phyloP scores from a whole-genome alignment of 2,113 vertebrate species.

The Erinaceus europaeus region DNA sequence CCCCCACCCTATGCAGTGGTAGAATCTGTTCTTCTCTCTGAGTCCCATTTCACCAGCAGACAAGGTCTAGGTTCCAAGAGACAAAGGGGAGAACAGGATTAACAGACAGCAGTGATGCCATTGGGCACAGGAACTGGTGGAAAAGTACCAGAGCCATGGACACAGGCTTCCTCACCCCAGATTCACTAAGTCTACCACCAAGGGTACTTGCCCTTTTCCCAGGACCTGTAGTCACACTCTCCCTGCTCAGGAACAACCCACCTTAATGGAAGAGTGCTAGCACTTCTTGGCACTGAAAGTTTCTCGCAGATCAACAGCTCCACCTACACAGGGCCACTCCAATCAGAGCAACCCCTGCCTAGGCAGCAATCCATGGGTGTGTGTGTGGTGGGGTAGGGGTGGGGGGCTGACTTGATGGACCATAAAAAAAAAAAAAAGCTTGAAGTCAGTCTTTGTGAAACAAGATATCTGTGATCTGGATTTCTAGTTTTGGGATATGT shows the following conservation, averaged over 20 bases:
- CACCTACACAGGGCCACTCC: neutral
- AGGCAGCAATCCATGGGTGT: neutral
- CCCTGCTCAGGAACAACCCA: neutral
- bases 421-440: too few relatives aligned
- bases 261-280: neutral
- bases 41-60: rapidly evolving
- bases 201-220: too few relatives aligned
- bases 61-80: neutral
- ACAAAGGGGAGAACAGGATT: neutral
- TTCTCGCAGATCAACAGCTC: neutral
- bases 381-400: too few relatives aligned
- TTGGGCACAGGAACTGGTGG: neutral
- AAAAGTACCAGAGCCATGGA: neutral
- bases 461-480: too few relatives aligned
- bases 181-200: too few relatives aligned
- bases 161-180: too few relatives aligned
- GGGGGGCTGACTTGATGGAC: too few relatives aligned
- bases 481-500: too few relatives aligned
- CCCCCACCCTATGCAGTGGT: neutral
- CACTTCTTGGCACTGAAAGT: neutral
- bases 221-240: neutral
- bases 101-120: neutral
- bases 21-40: neutral
- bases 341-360: neutral
- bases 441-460: too few relatives aligned